Percentiles rank a stretch among this genome's conserved stretches.
Conservation (phyloP, 2,113 vertebrate species). For the Tachysurus vachellii region DNA sequence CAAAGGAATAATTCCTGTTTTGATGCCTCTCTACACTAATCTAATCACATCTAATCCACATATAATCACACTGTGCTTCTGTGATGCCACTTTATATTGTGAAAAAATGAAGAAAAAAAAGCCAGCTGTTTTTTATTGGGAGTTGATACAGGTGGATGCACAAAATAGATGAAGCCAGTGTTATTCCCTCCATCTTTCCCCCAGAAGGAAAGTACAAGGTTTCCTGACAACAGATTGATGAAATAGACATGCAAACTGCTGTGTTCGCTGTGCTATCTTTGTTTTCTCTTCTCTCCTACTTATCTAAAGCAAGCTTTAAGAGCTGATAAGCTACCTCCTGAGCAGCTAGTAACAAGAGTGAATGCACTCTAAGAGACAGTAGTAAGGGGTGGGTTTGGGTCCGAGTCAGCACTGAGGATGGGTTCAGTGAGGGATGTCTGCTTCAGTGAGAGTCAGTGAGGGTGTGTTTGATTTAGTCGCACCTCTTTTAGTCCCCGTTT, state of each 20-base stretch:
- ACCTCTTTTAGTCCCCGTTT: conserved; percentile 2
- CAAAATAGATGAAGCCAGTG: conserved; percentile 16
- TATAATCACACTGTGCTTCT: conserved; percentile 23
- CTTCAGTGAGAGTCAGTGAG: conserved; percentile 9
- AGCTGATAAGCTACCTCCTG: conserved; percentile 32
- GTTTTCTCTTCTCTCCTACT: conserved; percentile 23
- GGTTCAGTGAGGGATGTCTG: not conserved
- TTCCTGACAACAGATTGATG: conserved; percentile 1
- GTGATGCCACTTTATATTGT: not conserved
- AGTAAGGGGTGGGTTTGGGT: conserved; percentile 11
- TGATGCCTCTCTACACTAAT: conserved; percentile 24
- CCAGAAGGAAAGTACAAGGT: not conserved
- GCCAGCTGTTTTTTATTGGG: conserved; percentile 5
- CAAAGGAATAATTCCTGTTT: conserved; percentile 37
- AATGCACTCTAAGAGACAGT: not conserved
- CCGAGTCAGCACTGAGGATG: not conserved
- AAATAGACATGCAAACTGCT: not conserved
- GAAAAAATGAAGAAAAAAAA: not conserved
- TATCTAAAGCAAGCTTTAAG: conserved; percentile 30
- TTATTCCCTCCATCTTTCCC: not conserved
- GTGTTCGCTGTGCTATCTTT: conserved; percentile 18
- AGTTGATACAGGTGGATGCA: conserved; percentile 9
- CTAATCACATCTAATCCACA: conserved; percentile 41
- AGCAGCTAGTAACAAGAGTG: conserved; percentile 9
- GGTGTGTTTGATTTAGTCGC: conserved; percentile 34